Base-by-base conservation (phyloP, 2,113 vertebrate genomes). In the Vireo altiloquus region DNA sequence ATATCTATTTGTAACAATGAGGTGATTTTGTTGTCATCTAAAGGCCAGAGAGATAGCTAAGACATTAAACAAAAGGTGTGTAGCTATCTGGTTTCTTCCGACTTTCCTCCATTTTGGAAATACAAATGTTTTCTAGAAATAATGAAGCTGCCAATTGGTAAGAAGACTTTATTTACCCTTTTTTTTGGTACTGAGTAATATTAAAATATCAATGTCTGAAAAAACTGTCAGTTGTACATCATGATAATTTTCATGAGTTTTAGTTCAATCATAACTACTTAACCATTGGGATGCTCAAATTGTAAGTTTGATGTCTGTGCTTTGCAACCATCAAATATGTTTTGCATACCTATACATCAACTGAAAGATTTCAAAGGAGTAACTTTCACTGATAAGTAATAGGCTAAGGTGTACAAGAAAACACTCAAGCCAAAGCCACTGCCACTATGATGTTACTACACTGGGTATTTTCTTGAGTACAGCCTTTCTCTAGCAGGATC, bases 1-100 rank as follows among this genome's bases (percentile, higher is more conserved):
- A 42, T 78, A 53, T 56, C 64, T 96, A 60, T 50, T 95, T 94
- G 60, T 80, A 94, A 91, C 31, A 56, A 94, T 78, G 89, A 93
- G 30, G 77, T 90, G 76, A 46, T 91, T 93, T 92, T 53, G 31
- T 47, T 66, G 60, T 87, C 68, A 68, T 66, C 30, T 93, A 83
- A 92, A 81, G 82, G 87, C 79, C 56, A 95, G 84, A 90, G 66
- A 77, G 59, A 65, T 24, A 80, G 68, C n/a, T 88, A 71, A 90
- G 14, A 69, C 44, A 71, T 75, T 60, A 93, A 92, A 66, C 2
- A 56, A 14, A 78, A 63, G 13, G 31, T n/a, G 28, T 70, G n/a
- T 35, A 78, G 20, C 21, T 78, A 71, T 9, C 33, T 71, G 56
- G 31, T 54, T 76, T 71, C 37, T 53, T 91, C 56, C 7, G 2